Percentiles rank a stretch among this genome's conserved stretches.
Evolutionary conservation across 1,140 invertebrate genomes (phyloP).

Genomic region (Brachionus manjavacas): DNA sequence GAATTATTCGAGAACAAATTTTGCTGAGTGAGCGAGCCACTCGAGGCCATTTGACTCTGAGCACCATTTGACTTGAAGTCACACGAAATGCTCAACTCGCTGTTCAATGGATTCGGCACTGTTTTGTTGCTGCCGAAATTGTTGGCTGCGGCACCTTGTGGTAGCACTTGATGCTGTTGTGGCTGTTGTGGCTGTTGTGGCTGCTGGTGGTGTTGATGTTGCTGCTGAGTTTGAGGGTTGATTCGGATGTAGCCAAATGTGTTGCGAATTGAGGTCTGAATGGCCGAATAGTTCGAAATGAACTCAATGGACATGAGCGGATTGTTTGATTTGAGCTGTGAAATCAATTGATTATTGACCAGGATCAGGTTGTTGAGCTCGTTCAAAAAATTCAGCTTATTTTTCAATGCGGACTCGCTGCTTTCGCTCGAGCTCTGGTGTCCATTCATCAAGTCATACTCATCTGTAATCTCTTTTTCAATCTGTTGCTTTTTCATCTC

Average conservation of each 20-base stretch:
- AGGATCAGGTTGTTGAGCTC: slow-evolving; percentile 30
- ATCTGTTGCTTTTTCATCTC: slow-evolving; percentile 41
- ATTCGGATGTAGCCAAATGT: slow-evolving; percentile 42
- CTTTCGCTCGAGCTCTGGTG: background rate
- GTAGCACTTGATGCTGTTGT: background rate
- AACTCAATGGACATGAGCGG: slow-evolving; percentile 37
- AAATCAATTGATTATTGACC: slow-evolving; percentile 26
- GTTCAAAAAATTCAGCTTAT: background rate
- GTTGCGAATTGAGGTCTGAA: slow-evolving; percentile 38
- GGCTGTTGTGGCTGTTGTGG: background rate
- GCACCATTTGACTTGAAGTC: background rate
- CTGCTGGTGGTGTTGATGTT: background rate
- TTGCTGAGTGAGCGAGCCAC: background rate
- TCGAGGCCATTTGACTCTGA: background rate
- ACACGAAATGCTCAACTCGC: slow-evolving; percentile 18
- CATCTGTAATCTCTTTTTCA: slow-evolving; percentile 26
- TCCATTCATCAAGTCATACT: slow-evolving; percentile 18
- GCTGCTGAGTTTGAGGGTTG: slow-evolving; percentile 30
- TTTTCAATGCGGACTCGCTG: background rate
- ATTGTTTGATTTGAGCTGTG: slow-evolving; percentile 18
- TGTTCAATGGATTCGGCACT: background rate
- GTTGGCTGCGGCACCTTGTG: background rate
- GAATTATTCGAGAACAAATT: slow-evolving; percentile 29
- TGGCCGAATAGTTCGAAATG: slow-evolving; percentile 35
- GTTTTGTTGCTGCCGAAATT: background rate